These are phyloP conservation scores for Leptogaster cylindrica DNA, from an alignment of 2,888 invertebrate genomes.

Conservation along the genomic window DNA sequence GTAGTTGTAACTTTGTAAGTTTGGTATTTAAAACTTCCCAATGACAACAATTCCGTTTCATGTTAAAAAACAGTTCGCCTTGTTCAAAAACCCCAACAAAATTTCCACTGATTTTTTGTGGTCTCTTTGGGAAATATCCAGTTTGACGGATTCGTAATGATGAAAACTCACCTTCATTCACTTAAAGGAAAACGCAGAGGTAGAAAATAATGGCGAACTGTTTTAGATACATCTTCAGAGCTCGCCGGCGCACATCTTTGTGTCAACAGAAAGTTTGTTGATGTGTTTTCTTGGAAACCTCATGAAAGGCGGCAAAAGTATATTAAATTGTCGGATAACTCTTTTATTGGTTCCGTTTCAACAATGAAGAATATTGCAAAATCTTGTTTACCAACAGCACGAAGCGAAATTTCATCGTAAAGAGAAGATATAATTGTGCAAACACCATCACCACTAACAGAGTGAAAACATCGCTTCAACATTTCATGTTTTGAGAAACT, in stretches of 20 bases:
- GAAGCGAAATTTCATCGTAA: conserved; percentile 39
- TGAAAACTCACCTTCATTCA: too few relatives aligned
- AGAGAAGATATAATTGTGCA: conserved; percentile 41
- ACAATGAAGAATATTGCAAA: conserved; percentile 47
- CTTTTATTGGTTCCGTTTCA: conserved; percentile 49
- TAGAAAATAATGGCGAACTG: not conserved
- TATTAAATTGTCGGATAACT: conserved; percentile 49
- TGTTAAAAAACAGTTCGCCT: too few relatives aligned
- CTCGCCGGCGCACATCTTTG: conserved; percentile 16
- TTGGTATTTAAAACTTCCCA: too few relatives aligned
- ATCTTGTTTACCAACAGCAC: conserved; percentile 46
- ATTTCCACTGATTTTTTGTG: conserved; percentile 12
- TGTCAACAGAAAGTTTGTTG: conserved; percentile 26
- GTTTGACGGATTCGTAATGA: too few relatives aligned
- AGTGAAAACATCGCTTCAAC: conserved; percentile 1
- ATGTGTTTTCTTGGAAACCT: conserved; percentile 45
- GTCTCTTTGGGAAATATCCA: too few relatives aligned
- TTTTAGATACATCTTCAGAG: conserved; percentile 12
- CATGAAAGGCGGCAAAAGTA: conserved; percentile 44
- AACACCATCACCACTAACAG: conserved; percentile 33
- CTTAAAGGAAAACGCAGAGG: not conserved
- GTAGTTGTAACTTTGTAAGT: too few relatives aligned
- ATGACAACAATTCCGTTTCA: too few relatives aligned
- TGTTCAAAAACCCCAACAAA: too few relatives aligned
- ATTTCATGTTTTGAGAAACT: not conserved